Base-by-base conservation (phyloP, 2,797 vertebrate species). In the Semotilus atromaculatus region DNA sequence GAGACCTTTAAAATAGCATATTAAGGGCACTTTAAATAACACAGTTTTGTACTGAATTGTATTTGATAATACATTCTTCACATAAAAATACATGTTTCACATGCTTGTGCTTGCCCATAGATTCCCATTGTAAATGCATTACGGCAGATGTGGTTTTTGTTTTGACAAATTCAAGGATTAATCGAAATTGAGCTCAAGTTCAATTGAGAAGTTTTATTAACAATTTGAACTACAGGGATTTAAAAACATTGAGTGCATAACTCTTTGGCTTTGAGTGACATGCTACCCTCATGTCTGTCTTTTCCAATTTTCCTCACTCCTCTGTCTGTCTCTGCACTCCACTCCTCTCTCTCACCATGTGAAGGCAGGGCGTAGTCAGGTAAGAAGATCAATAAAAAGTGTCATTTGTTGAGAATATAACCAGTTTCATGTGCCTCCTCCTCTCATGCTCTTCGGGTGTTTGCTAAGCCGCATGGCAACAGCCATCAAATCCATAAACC, bases 361-460 rank as follows among this genome's bases (percentile, higher is more conserved):
- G 94, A 97, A 99, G 98, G 95, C 98, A 99, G 95, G 98, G 98
- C 70, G 95, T 99, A 91, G 97, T 99, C 93, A 98, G 98, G 98
- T 99, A 96, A 98, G 97, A 92, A 80, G 48, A 85, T 78, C 26
- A 80, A 76, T 21, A 38, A 78, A 48, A 84, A 72, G 64, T 77
- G 62, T 75, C 64, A 68, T 36, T 80, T 68, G 58, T 62, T 84
- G 31, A 68, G 23, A 82, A 82, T 82, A 77, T 36, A 43, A 77
- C 19, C 48, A 64, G 34, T 81, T 55, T 70, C 48, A 53, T 68
- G 79, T 70, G 51, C 11, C 18, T 21, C 68, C 38, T 48, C 48
- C 48, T 72, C 29, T 66, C 71, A 26, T 82, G 53, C 55, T 53
- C 68, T 81, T 81, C 87, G 77, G 66, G 77, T 76, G 70, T 76